Conservation (phyloP, 2,113 vertebrate genomes). For the Geococcyx californianus region DNA sequence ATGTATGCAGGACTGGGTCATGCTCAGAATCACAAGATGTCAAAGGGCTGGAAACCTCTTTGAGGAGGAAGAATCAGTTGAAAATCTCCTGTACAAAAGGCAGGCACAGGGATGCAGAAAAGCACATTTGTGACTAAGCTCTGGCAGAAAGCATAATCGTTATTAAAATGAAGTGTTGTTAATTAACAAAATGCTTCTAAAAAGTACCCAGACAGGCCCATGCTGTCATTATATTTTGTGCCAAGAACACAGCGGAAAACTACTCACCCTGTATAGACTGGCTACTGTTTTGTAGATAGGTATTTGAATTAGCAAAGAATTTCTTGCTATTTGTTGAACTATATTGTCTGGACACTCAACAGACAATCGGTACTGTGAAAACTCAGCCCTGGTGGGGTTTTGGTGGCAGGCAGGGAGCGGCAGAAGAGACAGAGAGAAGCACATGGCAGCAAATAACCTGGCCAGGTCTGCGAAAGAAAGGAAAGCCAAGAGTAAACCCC, state of each 20-base stretch:
- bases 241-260: not conserved
- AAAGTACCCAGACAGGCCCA: not conserved
- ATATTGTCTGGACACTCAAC: not conserved
- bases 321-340: not conserved
- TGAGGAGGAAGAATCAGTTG: not conserved
- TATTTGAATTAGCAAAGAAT: not conserved
- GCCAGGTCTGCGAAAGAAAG: not conserved
- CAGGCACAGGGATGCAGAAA: not conserved
- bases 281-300: not conserved
- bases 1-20: not conserved
- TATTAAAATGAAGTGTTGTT: slow-evolving; percentile 2
- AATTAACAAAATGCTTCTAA: not conserved
- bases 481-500: not conserved
- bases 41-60: not conserved
- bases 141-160: not conserved
- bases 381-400: accelerated
- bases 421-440: not conserved
- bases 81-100: not conserved
- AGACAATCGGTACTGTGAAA: not conserved
- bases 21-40: not conserved
- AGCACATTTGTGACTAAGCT: not conserved
- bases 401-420: not conserved
- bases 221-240: not conserved
- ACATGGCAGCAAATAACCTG: not conserved
- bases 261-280: not conserved